Evolutionary conservation across 2,888 invertebrate genomes (phyloP), one percentile per base, ranked within the genome.

Genomic region (Baronia brevicornis): DNA sequence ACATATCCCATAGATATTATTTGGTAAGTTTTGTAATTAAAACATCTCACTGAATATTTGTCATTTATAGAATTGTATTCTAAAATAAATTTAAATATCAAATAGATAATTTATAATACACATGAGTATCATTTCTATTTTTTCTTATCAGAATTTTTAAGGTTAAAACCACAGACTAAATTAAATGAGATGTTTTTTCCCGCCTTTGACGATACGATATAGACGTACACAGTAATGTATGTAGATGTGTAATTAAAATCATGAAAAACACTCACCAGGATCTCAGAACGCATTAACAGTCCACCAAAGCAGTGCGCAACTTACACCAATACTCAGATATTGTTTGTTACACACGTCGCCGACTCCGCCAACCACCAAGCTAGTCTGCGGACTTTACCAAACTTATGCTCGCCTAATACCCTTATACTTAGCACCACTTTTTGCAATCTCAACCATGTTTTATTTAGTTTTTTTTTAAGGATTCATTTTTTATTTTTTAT

Each of bases 241-340:
- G 40, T 50, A 44, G 43, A 36, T 39, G 46, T 44, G 51, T 64
- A 68, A 72, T 75, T 72, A 75, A 74, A 75, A 74, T 38, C 68
- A 80, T 61, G 69, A 79, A 79, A 77, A 68, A 73, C 80, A 84
- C 82, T 84, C 84, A 84, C 82, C 82, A 65, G 67, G 69, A 54
- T 69, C 60, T 69, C 69, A 68, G 72, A 69, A 77, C 75, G 79
- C 69, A 80, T 75, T 78, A 78, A 77, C 80, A 78, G 74, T 78
- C 71, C 80, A 84, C 82, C 82, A 80, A 84, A 84, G 82, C 82
- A 79, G 82, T 84, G 82, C 79, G 65, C 67, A 56, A 78, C 75
- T 79, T 79, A 82, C 75, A 79, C 80, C 80, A 68, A 68, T 67
- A 70, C 60, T 68, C 65, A 41, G 41, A 29, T 29, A 33, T 37